Percentiles rank a stretch among this genome's conserved stretches.
These are phyloP conservation scores for Oceanites oceanicus DNA, from an alignment of 2,113 vertebrate genomes.

Conservation along the genomic window DNA sequence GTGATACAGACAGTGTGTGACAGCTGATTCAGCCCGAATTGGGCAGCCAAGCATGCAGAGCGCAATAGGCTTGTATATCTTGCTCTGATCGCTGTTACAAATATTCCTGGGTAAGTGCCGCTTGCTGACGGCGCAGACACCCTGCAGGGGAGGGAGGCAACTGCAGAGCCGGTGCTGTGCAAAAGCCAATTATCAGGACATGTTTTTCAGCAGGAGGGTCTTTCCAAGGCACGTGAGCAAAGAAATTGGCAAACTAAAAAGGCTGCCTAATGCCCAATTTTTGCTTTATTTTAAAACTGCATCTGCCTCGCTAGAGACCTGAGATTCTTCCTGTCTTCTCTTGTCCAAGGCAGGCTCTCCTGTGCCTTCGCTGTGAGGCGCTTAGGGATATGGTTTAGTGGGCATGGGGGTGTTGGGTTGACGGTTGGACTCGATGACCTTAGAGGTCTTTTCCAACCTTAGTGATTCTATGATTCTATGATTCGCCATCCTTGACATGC, in stretches of 20 bases:
- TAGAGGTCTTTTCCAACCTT: too few relatives aligned
- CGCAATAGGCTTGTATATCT: neutral
- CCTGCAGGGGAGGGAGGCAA: neutral
- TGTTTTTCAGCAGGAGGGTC: neutral
- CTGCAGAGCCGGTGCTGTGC: neutral
- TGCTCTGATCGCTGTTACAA: neutral
- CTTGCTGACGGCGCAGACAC: conserved; percentile 12
- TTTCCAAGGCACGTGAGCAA: neutral
- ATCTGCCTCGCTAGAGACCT: neutral
- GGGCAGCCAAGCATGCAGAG: conserved; percentile 17
- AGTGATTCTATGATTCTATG: too few relatives aligned
- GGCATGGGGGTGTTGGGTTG: too few relatives aligned
- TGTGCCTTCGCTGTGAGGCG: too few relatives aligned
- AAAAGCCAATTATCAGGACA: neutral
- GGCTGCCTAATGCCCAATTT: neutral
- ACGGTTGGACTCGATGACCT: too few relatives aligned
- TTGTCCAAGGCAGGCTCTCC: neutral
- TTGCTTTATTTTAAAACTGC: neutral
- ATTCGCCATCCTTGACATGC: fast-evolving
- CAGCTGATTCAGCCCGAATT: conserved; percentile 44
- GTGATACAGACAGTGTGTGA: neutral
- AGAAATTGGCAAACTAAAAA: neutral
- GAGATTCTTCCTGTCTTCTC: neutral
- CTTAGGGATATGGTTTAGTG: too few relatives aligned
- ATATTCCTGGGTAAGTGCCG: neutral